Base-by-base conservation (phyloP, 1,140 invertebrate genomes). In the Drosophila biarmipes region DNA sequence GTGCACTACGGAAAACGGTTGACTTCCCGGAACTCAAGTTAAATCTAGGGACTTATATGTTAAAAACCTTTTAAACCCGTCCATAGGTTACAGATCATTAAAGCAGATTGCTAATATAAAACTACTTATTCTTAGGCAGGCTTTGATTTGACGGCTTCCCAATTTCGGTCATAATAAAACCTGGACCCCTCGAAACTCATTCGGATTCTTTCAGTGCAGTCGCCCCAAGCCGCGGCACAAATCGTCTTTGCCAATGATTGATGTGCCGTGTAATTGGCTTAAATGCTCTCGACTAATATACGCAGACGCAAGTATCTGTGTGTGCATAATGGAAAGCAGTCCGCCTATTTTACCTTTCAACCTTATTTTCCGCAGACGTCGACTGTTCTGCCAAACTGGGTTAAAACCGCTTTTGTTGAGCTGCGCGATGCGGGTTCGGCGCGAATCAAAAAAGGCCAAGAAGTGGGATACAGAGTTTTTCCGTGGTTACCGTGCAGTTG, bases 251-350 rank as follows among this genome's bases (percentile, higher is more conserved):
- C 49, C 46, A 55, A 78, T 87, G 82, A 86, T 81, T 71, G 73
- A 87, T 87, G 78, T 75, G 46, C 40, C 57, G 31, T 82, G 62
- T 78, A 86, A 87, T 86, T 86, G 81, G 81, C 81, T 87, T 87
- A 87, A 78, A 58, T 58, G 78, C 78, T 82, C 62, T 80, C 38
- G 29, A 63, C 71, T 48, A 58, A 72, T 52, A 59, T 63, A 75
- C 52, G 55, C 42, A 63, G 46, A 38, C 14, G 17, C 11, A 59
- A 66, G 29, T 46, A 68, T 46, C 62, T 45, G 35, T 48, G 45
- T 66, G 34, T 58, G 29, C 27, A 42, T 48, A 48, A 42, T 43
- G 54, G 31, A 38, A 31, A 24, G 19, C 34, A 27, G 40, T 37
- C 68, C 53, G 27, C 12, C 40, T 56, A 35, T 49, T 55, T 49